A percentile compares a stretch with the other conserved stretches of the same genome.
phyloP scores from a whole-genome alignment of 1,140 invertebrate genomes.

The Ceratina japonica region DNA sequence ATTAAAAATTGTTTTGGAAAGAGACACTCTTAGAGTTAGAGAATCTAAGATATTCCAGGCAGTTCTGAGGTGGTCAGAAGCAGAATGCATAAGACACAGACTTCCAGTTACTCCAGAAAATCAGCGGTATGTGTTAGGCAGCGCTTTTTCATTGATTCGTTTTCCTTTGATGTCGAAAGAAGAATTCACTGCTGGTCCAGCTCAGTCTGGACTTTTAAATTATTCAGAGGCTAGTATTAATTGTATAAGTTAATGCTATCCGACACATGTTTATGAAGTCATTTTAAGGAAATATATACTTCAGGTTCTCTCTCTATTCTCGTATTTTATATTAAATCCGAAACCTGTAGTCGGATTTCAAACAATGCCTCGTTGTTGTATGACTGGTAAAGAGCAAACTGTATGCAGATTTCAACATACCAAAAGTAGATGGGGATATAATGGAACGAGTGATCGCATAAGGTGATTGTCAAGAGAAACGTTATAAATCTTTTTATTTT shows the following conservation, averaged over 20 bases:
- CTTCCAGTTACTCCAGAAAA: slow-evolving; percentile 85
- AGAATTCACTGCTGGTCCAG: slow-evolving; percentile 91
- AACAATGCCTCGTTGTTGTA: slow-evolving; percentile 88
- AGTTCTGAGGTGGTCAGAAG: slow-evolving; percentile 88
- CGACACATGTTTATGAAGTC: slow-evolving; percentile 22
- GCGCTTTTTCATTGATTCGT: slow-evolving; percentile 86
- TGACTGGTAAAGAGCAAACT: slow-evolving; percentile 91
- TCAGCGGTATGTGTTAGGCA: slow-evolving; percentile 84
- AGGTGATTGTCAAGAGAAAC: slow-evolving; percentile 77
- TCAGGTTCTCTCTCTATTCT: slow-evolving; percentile 86
- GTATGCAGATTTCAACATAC: slow-evolving; percentile 91
- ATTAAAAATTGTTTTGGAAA: slow-evolving; percentile 88
- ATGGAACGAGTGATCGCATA: slow-evolving; percentile 91
- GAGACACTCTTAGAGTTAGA: slow-evolving; percentile 90
- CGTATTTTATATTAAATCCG: slow-evolving; percentile 90
- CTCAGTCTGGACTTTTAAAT: slow-evolving; percentile 87
- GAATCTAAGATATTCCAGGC: slow-evolving; percentile 91
- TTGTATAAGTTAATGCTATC: slow-evolving; percentile 8
- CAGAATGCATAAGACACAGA: slow-evolving; percentile 86
- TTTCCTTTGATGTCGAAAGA: slow-evolving; percentile 94
- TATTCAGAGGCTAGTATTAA: slow-evolving; percentile 82
- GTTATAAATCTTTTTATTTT: slow-evolving; percentile 7
- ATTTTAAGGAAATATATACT: slow-evolving; percentile 37
- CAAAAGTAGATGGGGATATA: slow-evolving; percentile 93
- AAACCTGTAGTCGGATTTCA: slow-evolving; percentile 86